Percentiles rank a stretch among this genome's conserved stretches.
These are phyloP conservation scores for Diuraphis noxia DNA, from an alignment of 1,140 invertebrate genomes.

Conservation along the genomic window DNA sequence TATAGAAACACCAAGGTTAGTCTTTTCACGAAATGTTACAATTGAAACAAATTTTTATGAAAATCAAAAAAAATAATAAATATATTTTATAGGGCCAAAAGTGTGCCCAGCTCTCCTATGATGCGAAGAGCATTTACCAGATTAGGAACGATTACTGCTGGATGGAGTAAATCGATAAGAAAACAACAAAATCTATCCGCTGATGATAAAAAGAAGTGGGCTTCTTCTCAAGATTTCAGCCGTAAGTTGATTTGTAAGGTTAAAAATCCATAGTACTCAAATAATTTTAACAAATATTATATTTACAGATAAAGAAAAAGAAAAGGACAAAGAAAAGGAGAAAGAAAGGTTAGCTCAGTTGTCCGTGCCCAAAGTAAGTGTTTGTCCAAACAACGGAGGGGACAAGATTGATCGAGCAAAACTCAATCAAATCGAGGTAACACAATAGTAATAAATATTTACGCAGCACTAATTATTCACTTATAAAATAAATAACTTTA, in stretches of 20 bases:
- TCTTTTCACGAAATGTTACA: background rate
- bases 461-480: background rate
- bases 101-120: constrained; percentile 92
- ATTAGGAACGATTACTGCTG: constrained; percentile 83
- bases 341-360: constrained; percentile 68
- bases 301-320: constrained; percentile 69
- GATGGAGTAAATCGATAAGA: constrained; percentile 83
- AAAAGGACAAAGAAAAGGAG: constrained; percentile 78
- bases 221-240: constrained; percentile 88
- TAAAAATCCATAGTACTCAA: background rate
- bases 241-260: constrained; percentile 64
- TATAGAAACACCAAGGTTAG: constrained; percentile 69
- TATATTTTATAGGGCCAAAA: constrained; percentile 74
- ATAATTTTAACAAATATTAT: constrained; percentile 37
- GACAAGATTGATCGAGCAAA: constrained; percentile 91
- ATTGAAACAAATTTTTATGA: no score
- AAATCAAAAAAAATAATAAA: background rate
- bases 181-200: constrained; percentile 74
- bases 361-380: constrained; percentile 82
- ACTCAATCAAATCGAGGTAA: constrained; percentile 86
- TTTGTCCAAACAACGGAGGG: constrained; percentile 78
- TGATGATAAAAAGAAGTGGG: constrained; percentile 90
- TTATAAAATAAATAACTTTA: background rate
- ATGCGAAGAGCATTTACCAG: constrained; percentile 88
- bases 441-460: constrained; percentile 49